Evolutionary conservation across 2,888 invertebrate species (phyloP).

Genomic region (Ctenicera cuprea): DNA sequence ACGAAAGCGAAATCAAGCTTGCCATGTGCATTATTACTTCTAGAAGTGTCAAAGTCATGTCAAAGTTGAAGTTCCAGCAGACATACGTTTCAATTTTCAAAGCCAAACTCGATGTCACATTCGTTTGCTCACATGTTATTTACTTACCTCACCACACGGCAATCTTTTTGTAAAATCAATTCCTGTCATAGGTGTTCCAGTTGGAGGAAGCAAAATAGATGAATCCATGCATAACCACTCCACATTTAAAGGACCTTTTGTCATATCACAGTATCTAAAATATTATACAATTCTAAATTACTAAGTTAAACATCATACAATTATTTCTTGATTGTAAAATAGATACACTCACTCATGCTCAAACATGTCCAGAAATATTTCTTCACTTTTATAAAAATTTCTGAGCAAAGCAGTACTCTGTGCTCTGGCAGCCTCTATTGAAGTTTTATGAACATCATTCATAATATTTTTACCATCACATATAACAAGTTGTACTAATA

Average conservation of each 20-base stretch:
- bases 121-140: constrained; percentile 18
- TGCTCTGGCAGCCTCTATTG: constrained; percentile 83
- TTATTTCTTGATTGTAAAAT: background rate
- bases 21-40: too few species aligned
- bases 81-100: too few species aligned
- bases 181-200: constrained; percentile 96
- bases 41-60: too few species aligned
- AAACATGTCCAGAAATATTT: constrained; percentile 98
- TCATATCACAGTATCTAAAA: constrained; percentile 89
- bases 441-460: constrained; percentile 80
- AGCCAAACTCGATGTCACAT: too few species aligned
- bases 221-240: constrained; percentile 98
- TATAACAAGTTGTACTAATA: constrained; percentile 83
- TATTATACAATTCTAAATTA: constrained; percentile 10
- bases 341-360: constrained; percentile 86
- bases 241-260: constrained; percentile 89
- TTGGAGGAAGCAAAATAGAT: constrained; percentile 94
- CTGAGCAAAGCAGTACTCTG: constrained; percentile 90
- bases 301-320: background rate
- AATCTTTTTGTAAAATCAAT: constrained; percentile 95
- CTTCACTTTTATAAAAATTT: constrained; percentile 97
- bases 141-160: constrained; percentile 94
- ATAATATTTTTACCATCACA: constrained; percentile 77
- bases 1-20: too few species aligned
- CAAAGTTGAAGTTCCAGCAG: too few species aligned